phyloP scores from a whole-genome alignment of 2,797 vertebrate genomes.

The Manis crassicaudata region DNA sequence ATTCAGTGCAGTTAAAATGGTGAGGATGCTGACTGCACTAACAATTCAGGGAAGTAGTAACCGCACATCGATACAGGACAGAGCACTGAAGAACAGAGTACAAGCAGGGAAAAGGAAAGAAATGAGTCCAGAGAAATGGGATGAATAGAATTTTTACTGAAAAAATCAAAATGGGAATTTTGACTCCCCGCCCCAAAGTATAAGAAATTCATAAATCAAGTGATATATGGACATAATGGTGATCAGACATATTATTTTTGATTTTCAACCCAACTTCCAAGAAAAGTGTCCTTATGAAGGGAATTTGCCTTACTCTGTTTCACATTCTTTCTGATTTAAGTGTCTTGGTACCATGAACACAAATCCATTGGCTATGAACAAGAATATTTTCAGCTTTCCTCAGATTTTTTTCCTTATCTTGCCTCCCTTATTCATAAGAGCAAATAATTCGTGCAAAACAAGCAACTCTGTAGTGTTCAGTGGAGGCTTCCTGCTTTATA shows the following conservation, averaged over 20 bases:
- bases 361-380: neutral
- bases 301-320: neutral
- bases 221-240: neutral
- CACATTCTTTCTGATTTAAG: neutral
- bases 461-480: neutral
- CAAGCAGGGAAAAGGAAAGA: neutral
- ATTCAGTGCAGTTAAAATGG: neutral
- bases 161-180: neutral
- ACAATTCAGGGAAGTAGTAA: neutral
- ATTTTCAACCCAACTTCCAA: slow-evolving; percentile 21
- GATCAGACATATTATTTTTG: neutral
- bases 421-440: neutral
- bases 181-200: too few species aligned
- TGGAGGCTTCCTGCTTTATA: neutral
- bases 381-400: neutral
- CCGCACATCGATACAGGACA: neutral
- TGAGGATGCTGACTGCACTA: neutral
- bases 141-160: neutral
- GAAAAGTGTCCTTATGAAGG: neutral
- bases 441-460: neutral
- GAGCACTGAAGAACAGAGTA: neutral
- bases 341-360: neutral
- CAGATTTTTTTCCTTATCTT: neutral
- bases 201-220: slow-evolving; percentile 22
- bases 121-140: neutral